Evolutionary conservation across 2,888 invertebrate species (phyloP).

Genomic region (Steinernema carpocapsae): DNA sequence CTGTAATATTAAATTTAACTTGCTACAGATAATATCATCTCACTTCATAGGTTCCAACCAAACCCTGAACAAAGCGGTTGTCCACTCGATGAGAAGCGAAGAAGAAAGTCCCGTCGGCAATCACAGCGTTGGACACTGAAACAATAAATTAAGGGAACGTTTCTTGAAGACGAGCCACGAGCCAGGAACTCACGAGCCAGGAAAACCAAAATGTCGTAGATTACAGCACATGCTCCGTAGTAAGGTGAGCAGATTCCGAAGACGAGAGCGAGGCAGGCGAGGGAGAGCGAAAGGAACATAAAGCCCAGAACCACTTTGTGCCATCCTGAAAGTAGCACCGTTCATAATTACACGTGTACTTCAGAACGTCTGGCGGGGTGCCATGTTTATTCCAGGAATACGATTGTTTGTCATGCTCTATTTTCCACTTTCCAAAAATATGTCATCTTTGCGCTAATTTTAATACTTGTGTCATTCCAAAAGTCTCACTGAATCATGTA

Average conservation of each 20-base stretch:
- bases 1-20: conserved; percentile 47
- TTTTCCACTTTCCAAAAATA: too few relatives aligned
- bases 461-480: conserved; percentile 52
- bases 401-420: too few relatives aligned
- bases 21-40: not conserved
- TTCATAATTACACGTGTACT: too few relatives aligned
- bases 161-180: too few relatives aligned
- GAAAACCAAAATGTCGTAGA: conserved; percentile 61
- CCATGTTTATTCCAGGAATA: too few relatives aligned
- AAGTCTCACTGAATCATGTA: conserved; percentile 67
- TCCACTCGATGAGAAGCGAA: conserved; percentile 67
- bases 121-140: conserved; percentile 41
- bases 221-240: conserved; percentile 60
- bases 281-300: conserved; percentile 58
- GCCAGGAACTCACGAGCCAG: conserved; percentile 53
- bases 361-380: not conserved
- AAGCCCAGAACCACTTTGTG: conserved; percentile 65
- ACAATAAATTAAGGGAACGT: too few relatives aligned
- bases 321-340: conserved; percentile 55
- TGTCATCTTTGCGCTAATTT: too few relatives aligned
- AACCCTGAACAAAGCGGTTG: conserved; percentile 66
- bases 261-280: conserved; percentile 56
- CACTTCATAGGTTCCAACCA: conserved; percentile 68
- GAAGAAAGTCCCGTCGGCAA: conserved; percentile 62
- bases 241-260: conserved; percentile 66